phyloP scores from a whole-genome alignment of 2,113 vertebrate species.

The Strix aluco region DNA sequence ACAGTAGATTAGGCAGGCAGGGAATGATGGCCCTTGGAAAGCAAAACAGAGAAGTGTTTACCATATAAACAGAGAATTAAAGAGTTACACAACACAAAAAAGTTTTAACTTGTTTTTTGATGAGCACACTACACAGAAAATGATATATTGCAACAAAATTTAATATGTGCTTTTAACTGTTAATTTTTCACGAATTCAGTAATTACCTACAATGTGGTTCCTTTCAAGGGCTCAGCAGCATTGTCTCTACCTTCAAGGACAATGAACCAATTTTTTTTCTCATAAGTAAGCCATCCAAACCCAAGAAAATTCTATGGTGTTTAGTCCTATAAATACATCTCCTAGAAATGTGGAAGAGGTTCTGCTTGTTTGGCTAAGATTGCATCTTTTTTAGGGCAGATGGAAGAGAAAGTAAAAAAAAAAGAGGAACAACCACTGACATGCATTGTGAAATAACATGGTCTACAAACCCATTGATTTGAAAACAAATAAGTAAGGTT shows the following conservation, averaged over 20 bases:
- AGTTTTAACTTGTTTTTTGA: background rate
- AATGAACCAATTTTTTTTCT: background rate
- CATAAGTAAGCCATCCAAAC: background rate
- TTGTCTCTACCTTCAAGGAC: background rate
- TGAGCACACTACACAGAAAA: background rate
- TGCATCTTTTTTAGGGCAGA: background rate
- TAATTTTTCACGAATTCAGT: background rate
- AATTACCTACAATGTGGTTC: background rate
- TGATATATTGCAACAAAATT: background rate
- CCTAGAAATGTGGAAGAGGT: background rate
- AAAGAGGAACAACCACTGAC: background rate
- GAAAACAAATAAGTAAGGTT: conserved; percentile 30
- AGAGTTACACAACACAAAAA: background rate
- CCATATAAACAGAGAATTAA: conserved; percentile 39
- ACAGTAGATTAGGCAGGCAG: conserved; percentile 3
- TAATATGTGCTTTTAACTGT: background rate
- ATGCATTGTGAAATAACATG: conserved; percentile 8
- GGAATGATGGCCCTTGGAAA: conserved; percentile 21
- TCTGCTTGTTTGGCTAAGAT: background rate
- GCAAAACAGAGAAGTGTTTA: conserved; percentile 50
- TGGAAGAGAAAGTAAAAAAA: conserved; percentile 32
- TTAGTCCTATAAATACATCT: background rate
- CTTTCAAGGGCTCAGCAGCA: background rate
- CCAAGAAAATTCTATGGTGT: background rate
- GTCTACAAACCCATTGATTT: conserved; percentile 17